These are phyloP conservation scores for Phenganax subtilis DNA, from an alignment of 92 coral and sea anemone genomes.

Conservation along the genomic window DNA sequence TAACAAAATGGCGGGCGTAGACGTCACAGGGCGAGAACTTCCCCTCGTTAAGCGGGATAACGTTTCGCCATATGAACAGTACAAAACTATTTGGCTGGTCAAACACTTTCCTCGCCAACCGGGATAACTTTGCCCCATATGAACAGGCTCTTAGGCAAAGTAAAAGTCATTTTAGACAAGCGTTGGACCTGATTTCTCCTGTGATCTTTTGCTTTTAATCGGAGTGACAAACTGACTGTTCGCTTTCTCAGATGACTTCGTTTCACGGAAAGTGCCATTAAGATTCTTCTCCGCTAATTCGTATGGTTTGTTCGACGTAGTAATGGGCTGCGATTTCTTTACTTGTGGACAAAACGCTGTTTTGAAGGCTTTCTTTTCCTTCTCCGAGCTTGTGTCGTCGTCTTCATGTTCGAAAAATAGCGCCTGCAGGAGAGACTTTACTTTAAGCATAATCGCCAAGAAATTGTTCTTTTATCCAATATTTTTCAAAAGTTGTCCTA, in stretches of 20 bases:
- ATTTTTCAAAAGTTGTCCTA: neutral
- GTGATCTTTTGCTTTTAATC: conserved; percentile 21
- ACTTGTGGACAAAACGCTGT: neutral
- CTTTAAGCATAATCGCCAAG: neutral
- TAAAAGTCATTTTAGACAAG: neutral
- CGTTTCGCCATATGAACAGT: no score
- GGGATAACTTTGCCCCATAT: neutral
- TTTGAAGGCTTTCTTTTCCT: neutral
- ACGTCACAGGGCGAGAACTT: no score
- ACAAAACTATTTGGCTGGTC: no score
- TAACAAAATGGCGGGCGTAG: no score
- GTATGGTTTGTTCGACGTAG: neutral
- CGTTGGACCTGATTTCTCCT: neutral
- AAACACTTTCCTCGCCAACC: neutral
- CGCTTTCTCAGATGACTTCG: conserved; percentile 39
- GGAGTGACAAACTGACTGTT: conserved; percentile 37
- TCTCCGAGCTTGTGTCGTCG: neutral
- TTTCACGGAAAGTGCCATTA: conserved; percentile 25
- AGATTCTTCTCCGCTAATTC: conserved; percentile 28
- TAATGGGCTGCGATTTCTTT: conserved; percentile 11
- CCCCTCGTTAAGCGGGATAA: no score
- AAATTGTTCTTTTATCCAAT: neutral
- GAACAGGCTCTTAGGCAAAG: neutral
- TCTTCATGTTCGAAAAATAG: conserved; percentile 13
- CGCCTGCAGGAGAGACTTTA: neutral